A percentile compares a stretch with the other conserved stretches of the same genome.
Conservation (phyloP, 2,113 vertebrate genomes). For the Diadophis punctatus region DNA sequence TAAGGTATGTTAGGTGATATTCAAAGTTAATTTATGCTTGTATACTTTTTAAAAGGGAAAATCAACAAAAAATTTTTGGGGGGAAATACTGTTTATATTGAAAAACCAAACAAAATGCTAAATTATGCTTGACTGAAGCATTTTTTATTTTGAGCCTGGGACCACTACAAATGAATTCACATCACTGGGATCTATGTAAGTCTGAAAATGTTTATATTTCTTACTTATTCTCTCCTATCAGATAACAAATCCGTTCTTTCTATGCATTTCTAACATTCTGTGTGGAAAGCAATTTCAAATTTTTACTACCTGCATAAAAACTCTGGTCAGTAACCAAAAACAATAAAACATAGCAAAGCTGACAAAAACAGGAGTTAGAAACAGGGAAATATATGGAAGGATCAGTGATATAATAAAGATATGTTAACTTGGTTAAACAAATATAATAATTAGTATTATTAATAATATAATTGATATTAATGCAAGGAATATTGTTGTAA, state of each 20-base stretch:
- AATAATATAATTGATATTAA: no score
- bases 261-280: not conserved
- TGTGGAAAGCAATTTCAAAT: not conserved
- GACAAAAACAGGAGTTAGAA: no score
- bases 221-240: not conserved
- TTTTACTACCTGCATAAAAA: not conserved
- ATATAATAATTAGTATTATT: no score
- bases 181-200: not conserved
- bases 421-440: no score
- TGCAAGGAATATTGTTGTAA: no score
- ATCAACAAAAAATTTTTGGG: not conserved
- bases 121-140: not conserved
- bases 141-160: not conserved
- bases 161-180: not conserved
- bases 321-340: not conserved
- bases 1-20: not conserved
- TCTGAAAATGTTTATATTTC: not conserved
- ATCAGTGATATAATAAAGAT: no score
- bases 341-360: not conserved
- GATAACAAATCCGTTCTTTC: not conserved
- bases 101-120: not conserved
- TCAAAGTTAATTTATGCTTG: not conserved
- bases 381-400: no score
- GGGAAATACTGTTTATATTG: not conserved
- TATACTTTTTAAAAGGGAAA: not conserved